Base-by-base conservation (phyloP, 2,797 vertebrate genomes). In the Acrocephalus scirpaceus region DNA sequence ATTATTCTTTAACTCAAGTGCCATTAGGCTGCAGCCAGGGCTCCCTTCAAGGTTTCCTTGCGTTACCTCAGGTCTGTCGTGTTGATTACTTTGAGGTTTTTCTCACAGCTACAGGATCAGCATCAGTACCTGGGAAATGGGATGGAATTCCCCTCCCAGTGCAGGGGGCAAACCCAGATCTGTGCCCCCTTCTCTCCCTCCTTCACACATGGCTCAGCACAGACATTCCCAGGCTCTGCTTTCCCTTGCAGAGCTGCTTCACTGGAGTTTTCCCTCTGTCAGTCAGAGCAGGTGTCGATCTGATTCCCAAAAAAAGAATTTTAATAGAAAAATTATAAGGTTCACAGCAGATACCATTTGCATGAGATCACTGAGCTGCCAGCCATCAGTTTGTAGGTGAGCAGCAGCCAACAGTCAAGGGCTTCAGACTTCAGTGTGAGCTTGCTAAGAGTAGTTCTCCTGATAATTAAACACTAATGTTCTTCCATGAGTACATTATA, bases 401-500 rank as follows among this genome's bases (percentile, higher is more conserved):
- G 74, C 54, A 87, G 91, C 83, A 93, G 88, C 85, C 76, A 84
- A 72, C 32, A 87, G 65, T 40, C 72, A 91, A 88, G 88, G 76
- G 74, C 78, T 91, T 56, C 54, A 62, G 42, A 23, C 65, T 94
- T 85, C 72, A 92, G 69, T 15, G 42, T 88, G 65, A 90, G 84
- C 72, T 93, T 86, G 75, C 95, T 96, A 93, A 96, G 90, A 93
- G 93, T 60, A 90, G 93, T 93, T 89, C 93, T 96, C 81, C 81
- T 93, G 92, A 92, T 95, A 97, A 97, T 97, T 97, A 97, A 96
- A 92, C 93, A 86, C 82, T 94, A 78, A 97, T 93, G 92, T 88
- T 96, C 96, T 90, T 96, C 95, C 89, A 92, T 91, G 95, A 97
- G 94, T 91, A 85, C 93, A 80, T 95, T 91, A 94, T 96, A 96